A percentile compares a stretch with the other conserved stretches of the same genome.
These are phyloP conservation scores for Aphis craccivora DNA, from an alignment of 1,140 invertebrate genomes.

Conservation along the genomic window DNA sequence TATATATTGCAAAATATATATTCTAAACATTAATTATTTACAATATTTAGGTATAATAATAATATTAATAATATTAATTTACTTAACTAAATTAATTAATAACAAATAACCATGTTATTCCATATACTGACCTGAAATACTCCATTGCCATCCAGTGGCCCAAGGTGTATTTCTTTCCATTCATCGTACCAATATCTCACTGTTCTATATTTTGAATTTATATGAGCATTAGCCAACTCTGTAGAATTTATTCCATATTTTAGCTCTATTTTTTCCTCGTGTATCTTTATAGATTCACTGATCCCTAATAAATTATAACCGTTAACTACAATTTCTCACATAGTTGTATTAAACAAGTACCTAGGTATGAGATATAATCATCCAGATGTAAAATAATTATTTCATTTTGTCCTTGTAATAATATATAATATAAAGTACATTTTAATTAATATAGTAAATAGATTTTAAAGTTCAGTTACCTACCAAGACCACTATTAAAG, in stretches of 20 bases:
- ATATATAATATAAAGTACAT: no score
- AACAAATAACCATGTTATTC: background rate
- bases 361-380: no score
- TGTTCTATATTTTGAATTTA: conserved; percentile 23
- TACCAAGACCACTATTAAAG: background rate
- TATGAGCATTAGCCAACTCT: conserved; percentile 19
- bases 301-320: background rate
- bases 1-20: no score
- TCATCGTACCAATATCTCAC: conserved; percentile 6
- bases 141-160: background rate
- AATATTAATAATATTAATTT: no score
- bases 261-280: background rate
- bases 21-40: no score
- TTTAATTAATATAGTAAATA: no score
- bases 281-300: conserved; percentile 21
- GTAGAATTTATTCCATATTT: background rate
- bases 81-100: no score
- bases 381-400: no score
- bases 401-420: no score
- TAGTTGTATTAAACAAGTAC: no score
- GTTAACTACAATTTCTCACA: no score
- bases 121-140: background rate
- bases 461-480: background rate
- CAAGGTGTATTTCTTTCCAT: conserved; percentile 6
- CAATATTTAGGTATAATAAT: no score